Conservation (phyloP, 2,797 vertebrate genomes). For the Masticophis lateralis region DNA sequence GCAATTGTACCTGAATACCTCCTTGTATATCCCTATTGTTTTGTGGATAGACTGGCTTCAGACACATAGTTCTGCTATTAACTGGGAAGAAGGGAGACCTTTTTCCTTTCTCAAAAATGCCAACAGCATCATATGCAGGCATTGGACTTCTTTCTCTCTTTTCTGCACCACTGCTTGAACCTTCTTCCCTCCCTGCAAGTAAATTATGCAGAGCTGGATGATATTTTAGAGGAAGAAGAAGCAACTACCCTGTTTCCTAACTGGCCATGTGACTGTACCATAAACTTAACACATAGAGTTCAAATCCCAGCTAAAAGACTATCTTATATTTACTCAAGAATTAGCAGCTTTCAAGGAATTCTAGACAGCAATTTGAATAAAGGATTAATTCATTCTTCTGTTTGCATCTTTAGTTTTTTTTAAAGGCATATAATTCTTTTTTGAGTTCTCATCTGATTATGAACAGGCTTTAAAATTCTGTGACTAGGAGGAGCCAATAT, state of each 20-base stretch:
- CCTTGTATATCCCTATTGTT: background rate
- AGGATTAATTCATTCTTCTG: background rate
- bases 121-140: background rate
- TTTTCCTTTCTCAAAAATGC: background rate
- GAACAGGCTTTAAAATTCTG: background rate
- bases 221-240: background rate
- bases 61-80: background rate
- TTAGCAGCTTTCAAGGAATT: background rate
- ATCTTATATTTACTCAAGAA: background rate
- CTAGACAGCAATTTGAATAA: background rate
- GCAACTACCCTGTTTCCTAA: background rate
- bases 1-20: background rate
- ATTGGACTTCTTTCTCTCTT: background rate
- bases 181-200: background rate
- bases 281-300: background rate
- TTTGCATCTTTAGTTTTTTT: background rate
- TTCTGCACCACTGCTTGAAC: background rate
- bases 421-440: background rate
- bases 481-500: background rate
- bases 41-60: background rate
- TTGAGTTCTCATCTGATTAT: background rate
- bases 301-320: background rate
- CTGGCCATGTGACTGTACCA: background rate
- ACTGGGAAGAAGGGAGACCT: background rate
- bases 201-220: background rate